These are phyloP conservation scores for Urocyon cinereoargenteus DNA, from an alignment of 2,797 vertebrate genomes.

Conservation along the genomic window DNA sequence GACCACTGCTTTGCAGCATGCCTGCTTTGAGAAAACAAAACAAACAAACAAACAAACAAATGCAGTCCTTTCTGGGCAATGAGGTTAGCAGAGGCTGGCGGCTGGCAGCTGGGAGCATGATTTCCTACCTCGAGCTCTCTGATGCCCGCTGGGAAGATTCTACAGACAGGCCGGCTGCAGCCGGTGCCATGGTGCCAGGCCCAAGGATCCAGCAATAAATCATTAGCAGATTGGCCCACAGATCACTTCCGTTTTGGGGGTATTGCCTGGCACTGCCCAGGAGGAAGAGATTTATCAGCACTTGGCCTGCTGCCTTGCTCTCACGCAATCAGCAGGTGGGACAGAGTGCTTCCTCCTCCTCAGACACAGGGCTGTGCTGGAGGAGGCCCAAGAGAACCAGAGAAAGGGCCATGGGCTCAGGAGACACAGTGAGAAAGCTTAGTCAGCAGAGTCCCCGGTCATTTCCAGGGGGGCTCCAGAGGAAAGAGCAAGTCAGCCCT, in stretches of 20 bases:
- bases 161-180: background rate
- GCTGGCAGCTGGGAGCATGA: background rate
- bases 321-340: background rate
- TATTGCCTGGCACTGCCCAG: constrained; percentile 40
- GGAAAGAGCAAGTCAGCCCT: constrained; percentile 61
- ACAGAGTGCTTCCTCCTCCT: constrained; percentile 46
- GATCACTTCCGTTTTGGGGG: constrained; percentile 4
- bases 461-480: constrained; percentile 59
- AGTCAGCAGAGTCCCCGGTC: background rate
- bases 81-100: fast-evolving
- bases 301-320: constrained; percentile 67
- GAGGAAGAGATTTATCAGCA: constrained; percentile 58
- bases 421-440: constrained; percentile 82
- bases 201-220: constrained; percentile 60
- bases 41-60: background rate
- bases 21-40: background rate
- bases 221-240: constrained; percentile 3
- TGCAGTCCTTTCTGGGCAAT: background rate
- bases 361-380: background rate
- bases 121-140: background rate
- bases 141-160: background rate
- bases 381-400: constrained; percentile 71
- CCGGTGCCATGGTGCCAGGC: background rate
- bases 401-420: constrained; percentile 73
- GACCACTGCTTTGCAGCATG: background rate